Evolutionary conservation across 2,113 vertebrate species (phyloP).

Genomic region (Penelope pileata): DNA sequence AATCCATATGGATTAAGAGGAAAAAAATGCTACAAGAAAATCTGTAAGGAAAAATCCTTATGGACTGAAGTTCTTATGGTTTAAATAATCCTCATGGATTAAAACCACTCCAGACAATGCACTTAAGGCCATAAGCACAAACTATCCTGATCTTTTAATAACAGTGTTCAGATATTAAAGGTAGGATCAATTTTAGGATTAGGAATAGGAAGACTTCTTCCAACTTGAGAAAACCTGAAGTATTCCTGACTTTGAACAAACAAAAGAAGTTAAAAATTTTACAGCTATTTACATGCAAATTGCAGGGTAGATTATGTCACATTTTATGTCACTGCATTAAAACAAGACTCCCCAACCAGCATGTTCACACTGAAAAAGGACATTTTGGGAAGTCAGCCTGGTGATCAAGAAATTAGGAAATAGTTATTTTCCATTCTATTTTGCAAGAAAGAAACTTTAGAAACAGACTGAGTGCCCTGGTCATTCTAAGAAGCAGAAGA

Average conservation of each 20-base stretch:
- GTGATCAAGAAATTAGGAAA: background rate
- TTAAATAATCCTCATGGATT: background rate
- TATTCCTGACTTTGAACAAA: background rate
- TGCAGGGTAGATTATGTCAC: background rate
- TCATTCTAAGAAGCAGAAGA: background rate
- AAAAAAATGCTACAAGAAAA: background rate
- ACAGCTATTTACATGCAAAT: background rate
- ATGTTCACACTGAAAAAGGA: background rate
- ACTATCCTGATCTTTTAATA: background rate
- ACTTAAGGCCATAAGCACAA: background rate
- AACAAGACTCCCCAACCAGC: background rate
- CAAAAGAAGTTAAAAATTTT: background rate
- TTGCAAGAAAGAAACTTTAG: background rate
- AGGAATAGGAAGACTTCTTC: background rate
- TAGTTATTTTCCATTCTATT: background rate
- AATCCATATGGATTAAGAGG: background rate
- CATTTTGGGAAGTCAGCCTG: background rate
- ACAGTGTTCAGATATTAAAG: background rate
- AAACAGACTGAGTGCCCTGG: background rate
- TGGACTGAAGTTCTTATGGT: background rate
- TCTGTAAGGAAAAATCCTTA: background rate
- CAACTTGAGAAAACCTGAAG: background rate
- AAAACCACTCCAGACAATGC: background rate
- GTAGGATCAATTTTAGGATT: background rate
- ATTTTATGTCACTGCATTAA: background rate